A percentile compares a stretch with the other conserved stretches of the same genome.
These are phyloP conservation scores for Leptodactylus fallax DNA, from an alignment of 2,797 vertebrate species.

Conservation along the genomic window DNA sequence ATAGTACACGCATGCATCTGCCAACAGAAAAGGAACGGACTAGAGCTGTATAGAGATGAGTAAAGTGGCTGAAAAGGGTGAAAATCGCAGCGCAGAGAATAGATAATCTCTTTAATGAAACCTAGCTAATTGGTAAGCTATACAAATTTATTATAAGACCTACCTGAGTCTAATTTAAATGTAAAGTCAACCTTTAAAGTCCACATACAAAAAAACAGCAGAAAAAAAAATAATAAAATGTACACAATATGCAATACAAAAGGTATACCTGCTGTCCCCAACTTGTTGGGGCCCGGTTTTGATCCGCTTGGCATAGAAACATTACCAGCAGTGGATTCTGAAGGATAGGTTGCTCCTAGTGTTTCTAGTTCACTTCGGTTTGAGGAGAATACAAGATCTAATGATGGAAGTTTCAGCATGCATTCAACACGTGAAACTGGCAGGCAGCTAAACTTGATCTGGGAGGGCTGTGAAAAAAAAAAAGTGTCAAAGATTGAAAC, in stretches of 20 bases:
- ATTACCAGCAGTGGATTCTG: constrained; percentile 78
- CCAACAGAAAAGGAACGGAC: too few relatives aligned
- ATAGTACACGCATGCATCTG: too few relatives aligned
- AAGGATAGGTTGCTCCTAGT: constrained; percentile 76
- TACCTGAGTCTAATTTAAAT: too few relatives aligned
- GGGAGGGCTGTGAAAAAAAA: constrained; percentile 85
- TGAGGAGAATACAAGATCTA: constrained; percentile 98
- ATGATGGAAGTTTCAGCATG: constrained; percentile 95
- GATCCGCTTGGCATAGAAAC: constrained; percentile 76
- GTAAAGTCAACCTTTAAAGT: too few relatives aligned
- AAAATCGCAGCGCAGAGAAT: too few relatives aligned
- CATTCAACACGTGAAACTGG: constrained; percentile 97
- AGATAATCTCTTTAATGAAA: too few relatives aligned
- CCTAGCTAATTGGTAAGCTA: too few relatives aligned
- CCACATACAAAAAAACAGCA: too few relatives aligned
- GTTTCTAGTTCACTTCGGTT: constrained; percentile 94
- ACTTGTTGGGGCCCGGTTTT: constrained; percentile 84
- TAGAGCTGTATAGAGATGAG: too few relatives aligned
- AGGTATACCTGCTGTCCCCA: constrained; percentile 79
- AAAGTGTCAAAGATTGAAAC: constrained; percentile 33
- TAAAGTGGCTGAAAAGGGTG: too few relatives aligned
- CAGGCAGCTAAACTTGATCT: constrained; percentile 98
- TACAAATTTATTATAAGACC: too few relatives aligned
- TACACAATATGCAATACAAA: neutral
- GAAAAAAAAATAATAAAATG: too few relatives aligned